Conservation (phyloP, 2,888 invertebrate species). For the Papilio protenor region DNA sequence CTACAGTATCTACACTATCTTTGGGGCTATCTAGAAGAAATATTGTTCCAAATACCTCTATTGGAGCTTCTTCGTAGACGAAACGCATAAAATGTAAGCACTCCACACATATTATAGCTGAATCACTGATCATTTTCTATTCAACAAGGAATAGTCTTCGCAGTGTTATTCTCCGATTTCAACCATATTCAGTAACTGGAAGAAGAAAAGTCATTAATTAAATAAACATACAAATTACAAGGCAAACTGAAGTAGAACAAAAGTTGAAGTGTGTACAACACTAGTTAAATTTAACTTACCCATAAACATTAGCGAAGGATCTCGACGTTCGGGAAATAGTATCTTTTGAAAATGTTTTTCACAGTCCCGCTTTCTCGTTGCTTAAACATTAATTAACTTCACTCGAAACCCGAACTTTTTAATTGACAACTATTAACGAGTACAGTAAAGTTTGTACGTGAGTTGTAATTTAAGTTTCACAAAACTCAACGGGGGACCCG, state of each 20-base stretch:
- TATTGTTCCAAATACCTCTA: constrained; percentile 47
- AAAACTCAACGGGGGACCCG: constrained; percentile 60
- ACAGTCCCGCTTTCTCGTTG: constrained; percentile 56
- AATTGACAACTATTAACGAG: constrained; percentile 61
- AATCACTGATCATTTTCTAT: constrained; percentile 11
- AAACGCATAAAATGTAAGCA: not conserved
- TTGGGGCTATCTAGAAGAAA: constrained; percentile 62
- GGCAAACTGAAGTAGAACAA: constrained; percentile 39
- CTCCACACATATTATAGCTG: constrained; percentile 2
- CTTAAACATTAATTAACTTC: constrained; percentile 64
- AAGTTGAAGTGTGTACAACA: constrained; percentile 41
- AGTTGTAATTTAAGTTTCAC: constrained; percentile 42
- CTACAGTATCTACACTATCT: constrained; percentile 66
- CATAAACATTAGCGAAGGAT: constrained; percentile 52
- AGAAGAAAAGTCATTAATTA: constrained; percentile 48
- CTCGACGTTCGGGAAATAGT: constrained; percentile 48
- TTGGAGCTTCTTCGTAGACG: constrained; percentile 53
- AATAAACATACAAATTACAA: constrained; percentile 22
- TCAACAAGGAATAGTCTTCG: constrained; percentile 23
- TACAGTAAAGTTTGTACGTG: constrained; percentile 44
- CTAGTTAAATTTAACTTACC: constrained; percentile 56
- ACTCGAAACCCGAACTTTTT: constrained; percentile 61
- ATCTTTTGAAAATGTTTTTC: constrained; percentile 56
- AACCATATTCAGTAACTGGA: constrained; percentile 45
- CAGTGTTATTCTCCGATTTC: not conserved